Conservation (phyloP, 2,888 invertebrate species). For the Ditylenchus weischeri region DNA sequence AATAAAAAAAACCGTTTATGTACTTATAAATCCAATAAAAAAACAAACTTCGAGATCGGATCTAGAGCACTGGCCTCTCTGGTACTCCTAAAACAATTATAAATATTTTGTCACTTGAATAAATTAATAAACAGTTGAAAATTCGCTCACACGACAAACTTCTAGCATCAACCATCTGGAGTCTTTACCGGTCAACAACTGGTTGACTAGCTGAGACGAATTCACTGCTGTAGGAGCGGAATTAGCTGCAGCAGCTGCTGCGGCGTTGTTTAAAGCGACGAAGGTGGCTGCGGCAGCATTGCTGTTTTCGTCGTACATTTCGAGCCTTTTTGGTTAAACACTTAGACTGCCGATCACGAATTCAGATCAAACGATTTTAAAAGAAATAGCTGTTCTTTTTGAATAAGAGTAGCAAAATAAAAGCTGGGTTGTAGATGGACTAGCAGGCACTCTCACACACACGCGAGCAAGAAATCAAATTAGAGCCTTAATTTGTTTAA, state of each 20-base stretch:
- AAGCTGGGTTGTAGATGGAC: too few species aligned
- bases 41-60: conserved; percentile 78
- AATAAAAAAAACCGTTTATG: background rate
- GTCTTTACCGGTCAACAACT: conserved; percentile 91
- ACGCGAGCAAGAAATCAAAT: too few species aligned
- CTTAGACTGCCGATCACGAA: too few species aligned
- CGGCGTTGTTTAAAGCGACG: conserved; percentile 34
- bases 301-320: conserved; percentile 54
- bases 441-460: too few species aligned
- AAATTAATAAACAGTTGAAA: background rate
- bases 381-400: too few species aligned
- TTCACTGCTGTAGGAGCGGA: conserved; percentile 17
- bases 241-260: conserved; percentile 34
- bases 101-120: conserved; percentile 70
- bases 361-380: too few species aligned
- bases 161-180: conserved; percentile 99
- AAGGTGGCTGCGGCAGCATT: conserved; percentile 47
- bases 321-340: too few species aligned
- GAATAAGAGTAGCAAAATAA: too few species aligned
- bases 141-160: conserved; percentile 67
- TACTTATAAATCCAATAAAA: background rate
- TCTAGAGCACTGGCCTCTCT: conserved; percentile 98
- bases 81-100: conserved; percentile 96
- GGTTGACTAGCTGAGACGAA: conserved; percentile 20
- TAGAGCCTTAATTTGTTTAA: too few species aligned